Percentiles rank a stretch among this genome's conserved stretches.
phyloP scores from a whole-genome alignment of 30 jellyfish, hydroid and myxozoan genomes.

The Turritopsis rubra region DNA sequence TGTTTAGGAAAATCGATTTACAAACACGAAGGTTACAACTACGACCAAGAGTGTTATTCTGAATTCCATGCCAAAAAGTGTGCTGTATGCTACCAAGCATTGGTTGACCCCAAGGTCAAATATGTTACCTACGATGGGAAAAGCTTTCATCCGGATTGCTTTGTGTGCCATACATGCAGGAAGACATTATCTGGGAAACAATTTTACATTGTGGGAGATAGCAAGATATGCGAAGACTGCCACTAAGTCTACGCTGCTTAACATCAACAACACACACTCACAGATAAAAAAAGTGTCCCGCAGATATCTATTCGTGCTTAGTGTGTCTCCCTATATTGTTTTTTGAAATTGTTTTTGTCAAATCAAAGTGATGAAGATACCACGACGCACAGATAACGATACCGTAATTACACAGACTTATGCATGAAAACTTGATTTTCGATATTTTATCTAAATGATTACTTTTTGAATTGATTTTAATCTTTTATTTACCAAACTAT shows the following conservation, averaged over 20 bases:
- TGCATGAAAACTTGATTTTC: no score
- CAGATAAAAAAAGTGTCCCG: neutral
- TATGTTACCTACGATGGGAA: conserved; percentile 27
- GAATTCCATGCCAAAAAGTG: conserved; percentile 30
- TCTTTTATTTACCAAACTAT: no score
- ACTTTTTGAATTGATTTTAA: no score
- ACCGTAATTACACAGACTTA: no score
- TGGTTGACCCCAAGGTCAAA: conserved; percentile 28
- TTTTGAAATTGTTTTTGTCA: neutral
- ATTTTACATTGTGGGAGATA: conserved; percentile 26
- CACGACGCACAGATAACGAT: neutral
- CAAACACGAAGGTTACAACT: conserved; percentile 30
- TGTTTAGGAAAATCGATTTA: conserved; percentile 28
- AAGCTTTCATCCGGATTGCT: conserved; percentile 28
- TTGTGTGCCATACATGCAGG: conserved; percentile 13
- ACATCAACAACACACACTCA: no score
- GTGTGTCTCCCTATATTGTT: no score
- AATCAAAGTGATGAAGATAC: neutral
- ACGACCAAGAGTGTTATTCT: conserved; percentile 33
- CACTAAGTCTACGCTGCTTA: no score
- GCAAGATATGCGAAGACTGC: conserved; percentile 23
- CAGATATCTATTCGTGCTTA: neutral
- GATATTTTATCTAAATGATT: no score
- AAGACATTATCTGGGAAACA: conserved; percentile 26
- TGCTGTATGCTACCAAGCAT: conserved; percentile 30